Evolutionary conservation across 2,113 vertebrate species (phyloP).

Genomic region (Murina feae): DNA sequence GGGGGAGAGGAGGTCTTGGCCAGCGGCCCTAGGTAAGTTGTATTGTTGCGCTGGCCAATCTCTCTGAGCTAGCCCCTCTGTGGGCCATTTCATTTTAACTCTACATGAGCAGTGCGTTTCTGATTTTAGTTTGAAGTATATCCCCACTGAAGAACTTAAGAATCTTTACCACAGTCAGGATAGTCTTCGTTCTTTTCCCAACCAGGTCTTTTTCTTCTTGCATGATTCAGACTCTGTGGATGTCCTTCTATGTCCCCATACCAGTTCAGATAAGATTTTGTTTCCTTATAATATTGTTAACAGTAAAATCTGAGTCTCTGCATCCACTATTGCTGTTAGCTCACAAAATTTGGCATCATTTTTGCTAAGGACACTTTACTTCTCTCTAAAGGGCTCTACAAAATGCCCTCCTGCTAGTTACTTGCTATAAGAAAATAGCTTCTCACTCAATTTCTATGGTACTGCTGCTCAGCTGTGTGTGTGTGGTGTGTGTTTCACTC

Average conservation of each 20-base stretch:
- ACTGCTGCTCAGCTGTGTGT: too few species aligned
- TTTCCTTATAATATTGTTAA: not conserved
- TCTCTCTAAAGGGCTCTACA: not conserved
- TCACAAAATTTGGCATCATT: not conserved
- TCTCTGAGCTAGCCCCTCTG: not conserved
- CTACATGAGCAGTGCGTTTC: not conserved
- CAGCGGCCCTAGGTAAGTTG: not conserved
- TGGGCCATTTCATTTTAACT: not conserved
- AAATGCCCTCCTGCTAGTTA: not conserved
- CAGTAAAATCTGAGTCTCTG: not conserved
- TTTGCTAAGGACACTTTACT: not conserved
- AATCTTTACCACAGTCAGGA: not conserved
- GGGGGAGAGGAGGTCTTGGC: not conserved
- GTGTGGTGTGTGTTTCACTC: not conserved
- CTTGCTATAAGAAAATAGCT: not conserved
- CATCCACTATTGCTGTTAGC: not conserved
- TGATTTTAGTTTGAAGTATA: not conserved
- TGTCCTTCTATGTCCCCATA: not conserved
- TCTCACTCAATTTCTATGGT: not conserved
- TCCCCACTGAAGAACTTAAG: not conserved
- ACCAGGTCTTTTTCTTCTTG: not conserved
- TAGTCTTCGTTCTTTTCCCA: not conserved
- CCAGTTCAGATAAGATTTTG: not conserved
- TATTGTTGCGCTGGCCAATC: not conserved
- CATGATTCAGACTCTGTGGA: not conserved